Conservation (phyloP, 2,797 vertebrate species). For the Loriculus beryllinus region DNA sequence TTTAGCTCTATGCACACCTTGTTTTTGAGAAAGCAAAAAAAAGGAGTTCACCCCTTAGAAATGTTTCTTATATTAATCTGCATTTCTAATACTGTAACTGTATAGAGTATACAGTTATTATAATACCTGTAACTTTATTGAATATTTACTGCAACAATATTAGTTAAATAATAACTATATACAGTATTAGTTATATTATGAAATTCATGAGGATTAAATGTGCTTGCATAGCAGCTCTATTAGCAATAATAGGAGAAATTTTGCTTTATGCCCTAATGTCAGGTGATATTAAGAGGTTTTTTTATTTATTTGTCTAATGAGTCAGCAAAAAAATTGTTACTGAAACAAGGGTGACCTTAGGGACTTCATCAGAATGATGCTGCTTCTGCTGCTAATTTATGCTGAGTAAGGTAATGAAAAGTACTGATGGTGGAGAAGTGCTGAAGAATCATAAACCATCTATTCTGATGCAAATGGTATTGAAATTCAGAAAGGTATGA, state of each 20-base stretch:
- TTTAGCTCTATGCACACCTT: background rate
- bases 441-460: slow-evolving; percentile 8
- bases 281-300: background rate
- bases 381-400: slow-evolving; percentile 35
- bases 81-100: background rate
- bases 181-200: background rate
- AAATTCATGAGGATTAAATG: background rate
- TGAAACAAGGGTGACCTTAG: background rate
- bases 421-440: slow-evolving; percentile 5
- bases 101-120: background rate
- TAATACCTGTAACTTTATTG: background rate
- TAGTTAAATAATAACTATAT: background rate
- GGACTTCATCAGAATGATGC: slow-evolving; percentile 30
- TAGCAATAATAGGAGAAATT: background rate
- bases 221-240: background rate
- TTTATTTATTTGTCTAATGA: background rate
- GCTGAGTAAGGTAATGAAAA: slow-evolving; percentile 39
- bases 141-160: background rate
- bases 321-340: slow-evolving; percentile 25
- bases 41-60: background rate
- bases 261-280: background rate
- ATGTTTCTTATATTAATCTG: background rate
- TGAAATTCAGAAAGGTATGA: slow-evolving; percentile 1
- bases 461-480: slow-evolving; percentile 28
- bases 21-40: background rate